Base-by-base conservation (phyloP, 2,797 vertebrate genomes). In the Sebastes jordani region DNA sequence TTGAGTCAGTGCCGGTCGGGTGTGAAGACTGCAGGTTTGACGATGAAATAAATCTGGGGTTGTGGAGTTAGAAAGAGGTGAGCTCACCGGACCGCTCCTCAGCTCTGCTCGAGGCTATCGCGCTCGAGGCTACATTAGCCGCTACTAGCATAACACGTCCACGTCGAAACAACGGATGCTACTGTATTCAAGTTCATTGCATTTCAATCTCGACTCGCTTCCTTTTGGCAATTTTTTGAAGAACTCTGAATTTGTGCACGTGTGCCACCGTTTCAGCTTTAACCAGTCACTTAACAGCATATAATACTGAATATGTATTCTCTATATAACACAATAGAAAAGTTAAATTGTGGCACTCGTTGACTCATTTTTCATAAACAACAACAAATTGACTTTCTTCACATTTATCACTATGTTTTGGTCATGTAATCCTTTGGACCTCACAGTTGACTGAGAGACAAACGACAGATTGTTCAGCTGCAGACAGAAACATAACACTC, bases 391-490 rank as follows among this genome's bases (percentile, higher is more conserved):
- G 8, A 34, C 55, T 55, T 59, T 69, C 62, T 74, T 88, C 30
- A 81, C 78, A 82, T 80, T 66, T 30, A 74, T 83, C 66, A 62
- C 71, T 72, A 74, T 49, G 60, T 86, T 78, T 77, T 82, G 83
- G 81, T 89, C 68, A 54, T 58, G 74, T 61, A 55, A 71, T 75
- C 54, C 63, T 82, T 89, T 82, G 61, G 65, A 89, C 75, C 46
- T 86, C 68, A 71, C 73, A 72, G 74, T 81, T 78, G 65, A 80
- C 74, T 27, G 59, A 77, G 80, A 83, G 78, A 85, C 79, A 74
- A 83, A 80, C 63, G 38, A 83, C 67, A 80, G 73, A 87, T 80
- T 75, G 67, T 69, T 85, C 63, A 16, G 83, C 82, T 82, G 71
- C 68, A 79, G 74, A 76, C 75, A 64, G 38, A 86, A 63, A 86